A percentile compares a stretch with the other conserved stretches of the same genome.
Evolutionary conservation across 2,888 invertebrate species (phyloP).

Genomic region (Selenia dentaria): DNA sequence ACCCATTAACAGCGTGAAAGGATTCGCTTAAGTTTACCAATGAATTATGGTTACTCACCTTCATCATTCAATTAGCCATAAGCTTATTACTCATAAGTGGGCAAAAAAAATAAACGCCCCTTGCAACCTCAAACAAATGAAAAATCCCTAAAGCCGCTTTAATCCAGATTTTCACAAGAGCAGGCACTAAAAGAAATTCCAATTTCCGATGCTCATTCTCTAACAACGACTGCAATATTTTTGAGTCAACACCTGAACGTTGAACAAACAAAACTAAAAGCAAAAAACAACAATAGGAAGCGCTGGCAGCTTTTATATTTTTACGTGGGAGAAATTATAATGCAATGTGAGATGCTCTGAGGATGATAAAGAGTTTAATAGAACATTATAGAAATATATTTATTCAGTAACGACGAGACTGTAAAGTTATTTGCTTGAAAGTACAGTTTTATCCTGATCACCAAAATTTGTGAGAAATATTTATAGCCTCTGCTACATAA

Average conservation of each 20-base stretch:
- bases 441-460: too few species aligned
- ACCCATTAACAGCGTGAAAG: too few species aligned
- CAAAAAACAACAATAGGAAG: conserved; percentile 43
- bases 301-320: conserved; percentile 42
- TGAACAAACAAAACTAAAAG: conserved; percentile 46
- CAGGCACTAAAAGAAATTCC: conserved; percentile 31
- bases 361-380: neutral
- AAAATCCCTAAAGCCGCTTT: conserved; percentile 1
- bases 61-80: too few species aligned
- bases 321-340: conserved; percentile 49
- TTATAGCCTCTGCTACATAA: too few species aligned
- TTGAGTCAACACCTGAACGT: conserved; percentile 56
- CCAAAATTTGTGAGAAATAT: too few species aligned
- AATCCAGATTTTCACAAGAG: conserved; percentile 16
- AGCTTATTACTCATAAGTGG: too few species aligned
- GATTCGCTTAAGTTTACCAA: too few species aligned
- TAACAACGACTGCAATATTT: conserved; percentile 57
- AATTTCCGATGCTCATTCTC: conserved; percentile 47
- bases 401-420: too few species aligned
- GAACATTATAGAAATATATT: too few species aligned
- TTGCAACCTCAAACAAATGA: neutral
- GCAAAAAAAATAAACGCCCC: neutral
- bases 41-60: too few species aligned
- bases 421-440: too few species aligned
- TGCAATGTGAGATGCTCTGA: conserved; percentile 38